Base-by-base conservation (phyloP, 2,797 vertebrate species). In the Takifugu ocellatus region DNA sequence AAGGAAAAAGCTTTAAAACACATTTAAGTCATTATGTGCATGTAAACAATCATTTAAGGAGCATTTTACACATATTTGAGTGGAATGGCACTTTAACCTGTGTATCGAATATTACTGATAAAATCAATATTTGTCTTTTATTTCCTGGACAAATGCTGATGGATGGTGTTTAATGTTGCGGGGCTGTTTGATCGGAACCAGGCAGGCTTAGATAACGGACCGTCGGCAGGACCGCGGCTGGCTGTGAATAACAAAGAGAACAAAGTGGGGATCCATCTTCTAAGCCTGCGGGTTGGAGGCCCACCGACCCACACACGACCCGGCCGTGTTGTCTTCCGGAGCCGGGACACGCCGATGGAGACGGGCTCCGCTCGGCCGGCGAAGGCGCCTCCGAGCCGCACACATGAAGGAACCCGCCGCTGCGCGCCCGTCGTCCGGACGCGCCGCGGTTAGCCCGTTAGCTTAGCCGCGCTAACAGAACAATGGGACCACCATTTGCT, bases 401-500 rank as follows among this genome's bases (percentile, higher is more conserved):
- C 60, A 31, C 60, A 3, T 3, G 56, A 52, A 17, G 50, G 15
- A 33, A 51, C 29, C 16, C 5, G 5, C 1, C 14, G 66, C 70
- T 63, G 27, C 5, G 9, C 27, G 25, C 7, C 12, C 11, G 4
- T 56, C 29, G 27, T 21, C 17, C 9, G 21, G 59, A 5, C 53
- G 43, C 9, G 70, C 56, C 66, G 75, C 76, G 6, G 33, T 71
- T 73, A 79, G 75, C 78, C 31, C 33, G 74, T 73, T 81, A 87
- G 82, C 85, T 49, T 77, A 70, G 74, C 73, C 44, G 21, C 25
- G 79, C 68, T 86, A 83, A 44, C 63, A 85, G 83, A 90, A 91
- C 90, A 90, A 91, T 88, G 86, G 31, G 84, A 59, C 83, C 87
- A 81, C 84, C 89, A 88, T 90, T 87, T 87, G 83, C 82, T 86